These are phyloP conservation scores for Eupsilia transversa DNA, from an alignment of 2,888 invertebrate genomes.

Conservation along the genomic window DNA sequence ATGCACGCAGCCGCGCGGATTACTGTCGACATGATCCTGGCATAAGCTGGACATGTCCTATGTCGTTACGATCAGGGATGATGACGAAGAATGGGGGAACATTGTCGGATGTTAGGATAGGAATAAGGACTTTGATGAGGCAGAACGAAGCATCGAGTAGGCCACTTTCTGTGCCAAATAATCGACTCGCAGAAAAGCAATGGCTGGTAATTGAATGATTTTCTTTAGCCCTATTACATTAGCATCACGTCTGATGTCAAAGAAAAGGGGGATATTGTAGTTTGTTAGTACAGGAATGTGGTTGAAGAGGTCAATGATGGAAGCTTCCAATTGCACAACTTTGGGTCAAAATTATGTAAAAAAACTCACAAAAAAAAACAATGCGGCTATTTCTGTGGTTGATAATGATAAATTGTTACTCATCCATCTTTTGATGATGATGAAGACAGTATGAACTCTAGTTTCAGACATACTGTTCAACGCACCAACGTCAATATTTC, in stretches of 20 bases:
- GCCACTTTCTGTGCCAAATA: not conserved
- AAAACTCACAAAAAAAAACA: not conserved
- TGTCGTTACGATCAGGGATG: not conserved
- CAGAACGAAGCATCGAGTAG: not conserved
- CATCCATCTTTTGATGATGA: not conserved
- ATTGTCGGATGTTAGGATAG: not conserved
- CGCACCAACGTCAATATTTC: not conserved
- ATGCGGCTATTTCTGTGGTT: not conserved
- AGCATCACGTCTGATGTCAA: not conserved
- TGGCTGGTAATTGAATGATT: not conserved
- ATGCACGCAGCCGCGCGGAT: constrained; percentile 52
- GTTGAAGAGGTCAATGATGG: too few species aligned
- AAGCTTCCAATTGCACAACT: too few species aligned
- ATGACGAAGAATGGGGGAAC: not conserved
- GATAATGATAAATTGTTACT: too few species aligned
- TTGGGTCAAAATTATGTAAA: too few species aligned
- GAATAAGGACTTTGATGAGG: not conserved
- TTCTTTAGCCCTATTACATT: not conserved
- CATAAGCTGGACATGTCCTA: constrained; percentile 39
- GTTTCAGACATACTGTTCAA: not conserved
- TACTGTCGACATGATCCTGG: constrained; percentile 45
- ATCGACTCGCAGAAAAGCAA: not conserved
- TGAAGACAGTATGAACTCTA: not conserved
- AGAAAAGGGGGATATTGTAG: too few species aligned
- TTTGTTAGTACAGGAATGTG: too few species aligned